These are phyloP conservation scores for Actenoides hombroni DNA, from an alignment of 2,113 vertebrate species.

Conservation along the genomic window DNA sequence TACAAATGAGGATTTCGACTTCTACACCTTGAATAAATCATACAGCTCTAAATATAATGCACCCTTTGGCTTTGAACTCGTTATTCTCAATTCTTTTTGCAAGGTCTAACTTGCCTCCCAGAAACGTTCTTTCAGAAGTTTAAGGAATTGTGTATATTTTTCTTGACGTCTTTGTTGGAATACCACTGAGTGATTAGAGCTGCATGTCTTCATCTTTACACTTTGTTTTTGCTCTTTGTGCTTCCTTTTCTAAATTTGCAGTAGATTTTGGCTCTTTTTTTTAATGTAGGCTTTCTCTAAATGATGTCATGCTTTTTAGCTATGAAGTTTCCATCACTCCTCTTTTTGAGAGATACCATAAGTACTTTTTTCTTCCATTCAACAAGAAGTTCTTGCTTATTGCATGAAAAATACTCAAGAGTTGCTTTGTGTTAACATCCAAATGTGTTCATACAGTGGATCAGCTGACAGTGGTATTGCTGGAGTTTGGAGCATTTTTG, in stretches of 20 bases:
- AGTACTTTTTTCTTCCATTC: background rate
- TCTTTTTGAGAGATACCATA: background rate
- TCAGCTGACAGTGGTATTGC: background rate
- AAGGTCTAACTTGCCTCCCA: conserved; percentile 28
- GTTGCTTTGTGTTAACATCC: background rate
- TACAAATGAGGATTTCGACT: conserved; percentile 66
- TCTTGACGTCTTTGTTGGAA: background rate
- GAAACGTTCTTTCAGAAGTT: conserved; percentile 42
- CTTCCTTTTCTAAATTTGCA: background rate
- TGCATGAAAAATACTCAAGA: background rate
- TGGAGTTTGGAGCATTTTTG: background rate
- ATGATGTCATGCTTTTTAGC: background rate
- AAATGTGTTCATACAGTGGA: background rate
- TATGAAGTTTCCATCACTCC: background rate
- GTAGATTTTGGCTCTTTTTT: background rate
- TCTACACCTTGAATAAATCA: conserved; percentile 70
- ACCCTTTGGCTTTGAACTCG: conserved; percentile 65
- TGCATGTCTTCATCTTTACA: background rate
- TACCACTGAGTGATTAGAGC: background rate
- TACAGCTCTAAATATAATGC: conserved; percentile 35
- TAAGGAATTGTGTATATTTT: background rate
- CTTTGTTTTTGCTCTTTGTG: background rate
- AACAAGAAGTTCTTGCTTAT: background rate
- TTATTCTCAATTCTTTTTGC: conserved; percentile 49
- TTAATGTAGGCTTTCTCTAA: background rate